These are phyloP conservation scores for Genyomyrus donnyi DNA, from an alignment of 2,113 vertebrate genomes.

Conservation along the genomic window DNA sequence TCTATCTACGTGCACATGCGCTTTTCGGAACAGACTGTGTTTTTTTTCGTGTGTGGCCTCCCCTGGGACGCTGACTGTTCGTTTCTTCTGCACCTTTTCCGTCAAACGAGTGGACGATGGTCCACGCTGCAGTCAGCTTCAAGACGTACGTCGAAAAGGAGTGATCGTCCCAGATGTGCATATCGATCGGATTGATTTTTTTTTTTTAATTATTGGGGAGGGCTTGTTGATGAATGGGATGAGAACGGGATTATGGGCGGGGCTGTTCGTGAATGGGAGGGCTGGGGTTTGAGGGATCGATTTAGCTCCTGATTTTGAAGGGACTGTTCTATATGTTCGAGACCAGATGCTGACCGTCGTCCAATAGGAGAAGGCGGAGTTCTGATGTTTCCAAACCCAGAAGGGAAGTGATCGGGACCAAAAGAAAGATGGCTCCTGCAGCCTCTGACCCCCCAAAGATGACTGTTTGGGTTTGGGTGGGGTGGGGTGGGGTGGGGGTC, in stretches of 20 bases:
- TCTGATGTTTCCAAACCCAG: not conserved
- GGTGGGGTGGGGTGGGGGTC: not conserved
- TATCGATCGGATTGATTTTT: constrained; percentile 29
- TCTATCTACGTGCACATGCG: constrained; percentile 22
- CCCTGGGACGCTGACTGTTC: constrained; percentile 3
- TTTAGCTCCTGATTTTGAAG: constrained; percentile 13
- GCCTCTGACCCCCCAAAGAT: not conserved
- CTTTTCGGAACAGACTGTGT: constrained; percentile 1
- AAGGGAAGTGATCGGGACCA: not conserved
- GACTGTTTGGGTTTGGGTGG: not conserved
- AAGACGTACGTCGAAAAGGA: constrained; percentile 15
- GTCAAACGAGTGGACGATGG: constrained; percentile 11
- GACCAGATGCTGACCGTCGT: constrained; percentile 4
- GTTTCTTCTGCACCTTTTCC: constrained; percentile 41
- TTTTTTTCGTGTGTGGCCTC: not conserved
- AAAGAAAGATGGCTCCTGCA: not conserved
- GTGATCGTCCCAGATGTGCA: constrained; percentile 30
- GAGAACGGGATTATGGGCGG: not conserved
- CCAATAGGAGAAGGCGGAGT: not conserved
- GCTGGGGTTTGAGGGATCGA: not conserved
- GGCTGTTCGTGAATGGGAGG: not conserved
- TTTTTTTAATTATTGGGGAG: not conserved
- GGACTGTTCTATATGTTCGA: not conserved
- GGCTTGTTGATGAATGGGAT: not conserved
- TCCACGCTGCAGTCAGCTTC: constrained; percentile 11